These are phyloP conservation scores for Rhea americana DNA, from an alignment of 2,113 vertebrate genomes.

Conservation along the genomic window DNA sequence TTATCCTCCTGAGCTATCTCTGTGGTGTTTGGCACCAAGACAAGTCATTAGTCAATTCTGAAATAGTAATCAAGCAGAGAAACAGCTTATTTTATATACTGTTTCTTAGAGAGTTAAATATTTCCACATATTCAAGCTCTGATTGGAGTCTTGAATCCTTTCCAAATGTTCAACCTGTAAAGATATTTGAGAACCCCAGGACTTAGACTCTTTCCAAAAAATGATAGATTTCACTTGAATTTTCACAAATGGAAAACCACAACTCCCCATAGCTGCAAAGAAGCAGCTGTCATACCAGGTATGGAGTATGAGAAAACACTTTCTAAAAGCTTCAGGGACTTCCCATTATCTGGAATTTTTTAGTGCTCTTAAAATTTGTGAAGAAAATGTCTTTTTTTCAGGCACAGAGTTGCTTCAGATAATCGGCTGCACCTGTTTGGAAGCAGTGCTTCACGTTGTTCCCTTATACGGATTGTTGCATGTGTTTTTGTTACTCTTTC, in stretches of 20 bases:
- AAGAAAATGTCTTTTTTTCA: slow-evolving; percentile 60
- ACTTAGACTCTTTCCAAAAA: slow-evolving; percentile 66
- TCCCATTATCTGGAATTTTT: slow-evolving; percentile 76
- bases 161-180: slow-evolving; percentile 77
- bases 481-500: slow-evolving; percentile 67
- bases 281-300: slow-evolving; percentile 74
- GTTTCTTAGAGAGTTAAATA: slow-evolving; percentile 76
- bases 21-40: slow-evolving; percentile 62
- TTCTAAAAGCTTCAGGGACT: slow-evolving; percentile 72
- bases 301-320: slow-evolving; percentile 70
- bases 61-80: slow-evolving; percentile 72
- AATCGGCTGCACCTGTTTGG: slow-evolving; percentile 77
- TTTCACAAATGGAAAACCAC: slow-evolving; percentile 76
- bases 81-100: slow-evolving; percentile 73
- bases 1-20: slow-evolving; percentile 63
- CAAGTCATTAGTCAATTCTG: slow-evolving; percentile 74
- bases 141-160: slow-evolving; percentile 73
- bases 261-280: slow-evolving; percentile 70
- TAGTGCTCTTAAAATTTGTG: slow-evolving; percentile 67
- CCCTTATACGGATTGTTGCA: slow-evolving; percentile 39
- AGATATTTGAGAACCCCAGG: slow-evolving; percentile 75
- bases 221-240: slow-evolving; percentile 75
- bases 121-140: slow-evolving; percentile 68
- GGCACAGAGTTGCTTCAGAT: slow-evolving; percentile 45
- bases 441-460: slow-evolving; percentile 47